phyloP scores from a whole-genome alignment of 1,140 invertebrate species.

The Acromyrmex charruanus region DNA sequence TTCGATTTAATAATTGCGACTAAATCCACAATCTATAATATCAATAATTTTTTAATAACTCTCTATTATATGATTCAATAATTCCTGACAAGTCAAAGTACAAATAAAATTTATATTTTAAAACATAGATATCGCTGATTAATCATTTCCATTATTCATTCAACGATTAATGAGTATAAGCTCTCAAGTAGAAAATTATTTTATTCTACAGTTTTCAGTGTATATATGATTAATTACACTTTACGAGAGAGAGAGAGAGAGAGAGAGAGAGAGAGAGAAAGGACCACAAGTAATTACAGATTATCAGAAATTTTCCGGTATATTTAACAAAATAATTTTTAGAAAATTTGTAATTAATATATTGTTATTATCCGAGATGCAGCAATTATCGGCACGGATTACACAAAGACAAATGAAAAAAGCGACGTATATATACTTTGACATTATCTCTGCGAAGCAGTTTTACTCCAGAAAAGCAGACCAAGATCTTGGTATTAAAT shows the following conservation, averaged over 20 bases:
- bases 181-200: slow-evolving; percentile 10
- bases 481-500: slow-evolving; percentile 31
- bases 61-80: neutral
- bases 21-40: too few species aligned
- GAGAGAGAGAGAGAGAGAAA: neutral
- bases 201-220: too few species aligned
- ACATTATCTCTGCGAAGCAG: slow-evolving; percentile 22
- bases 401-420: slow-evolving; percentile 29
- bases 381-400: slow-evolving; percentile 29
- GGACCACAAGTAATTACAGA: neutral
- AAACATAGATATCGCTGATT: neutral
- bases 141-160: neutral
- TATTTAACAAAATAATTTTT: slow-evolving; percentile 10
- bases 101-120: neutral
- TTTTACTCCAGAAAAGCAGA: neutral
- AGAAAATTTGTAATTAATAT: slow-evolving; percentile 37
- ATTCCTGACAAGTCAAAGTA: neutral
- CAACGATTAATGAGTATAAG: neutral
- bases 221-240: neutral
- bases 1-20: too few species aligned
- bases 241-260: neutral
- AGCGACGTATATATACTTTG: neutral
- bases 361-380: neutral
- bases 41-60: neutral
- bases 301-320: neutral